Conservation (phyloP, 2,888 invertebrate genomes). For the Pachliopta kotzebuea region DNA sequence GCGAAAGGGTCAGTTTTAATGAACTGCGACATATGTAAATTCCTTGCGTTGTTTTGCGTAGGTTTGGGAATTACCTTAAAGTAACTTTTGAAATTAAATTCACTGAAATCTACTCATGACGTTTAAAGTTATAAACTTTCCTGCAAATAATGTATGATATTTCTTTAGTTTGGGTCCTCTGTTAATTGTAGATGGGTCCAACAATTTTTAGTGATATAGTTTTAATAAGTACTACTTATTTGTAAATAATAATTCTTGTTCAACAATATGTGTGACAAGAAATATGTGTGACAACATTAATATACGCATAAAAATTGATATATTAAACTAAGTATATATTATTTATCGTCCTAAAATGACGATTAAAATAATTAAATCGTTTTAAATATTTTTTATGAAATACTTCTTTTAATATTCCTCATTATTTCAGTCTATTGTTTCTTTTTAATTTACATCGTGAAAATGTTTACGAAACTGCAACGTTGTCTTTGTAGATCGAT, state of each 20-base stretch:
- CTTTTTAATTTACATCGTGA: neutral
- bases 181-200: too few species aligned
- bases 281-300: too few species aligned
- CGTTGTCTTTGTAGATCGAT: too few species aligned
- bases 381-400: neutral
- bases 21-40: conserved; percentile 18
- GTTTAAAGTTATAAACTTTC: conserved; percentile 3
- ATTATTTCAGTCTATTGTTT: too few species aligned
- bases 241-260: too few species aligned
- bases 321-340: too few species aligned
- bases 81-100: conserved; percentile 26
- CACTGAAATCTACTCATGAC: conserved; percentile 15
- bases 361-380: neutral
- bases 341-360: too few species aligned
- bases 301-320: too few species aligned
- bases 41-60: conserved; percentile 12
- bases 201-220: neutral
- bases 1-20: conserved; percentile 16
- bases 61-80: conserved; percentile 7
- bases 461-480: too few species aligned
- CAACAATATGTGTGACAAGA: too few species aligned
- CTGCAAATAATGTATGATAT: neutral
- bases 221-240: too few species aligned
- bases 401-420: neutral
- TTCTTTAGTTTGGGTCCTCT: neutral